Conservation (phyloP, 2,797 vertebrate species). For the Aplochiton taeniatus region DNA sequence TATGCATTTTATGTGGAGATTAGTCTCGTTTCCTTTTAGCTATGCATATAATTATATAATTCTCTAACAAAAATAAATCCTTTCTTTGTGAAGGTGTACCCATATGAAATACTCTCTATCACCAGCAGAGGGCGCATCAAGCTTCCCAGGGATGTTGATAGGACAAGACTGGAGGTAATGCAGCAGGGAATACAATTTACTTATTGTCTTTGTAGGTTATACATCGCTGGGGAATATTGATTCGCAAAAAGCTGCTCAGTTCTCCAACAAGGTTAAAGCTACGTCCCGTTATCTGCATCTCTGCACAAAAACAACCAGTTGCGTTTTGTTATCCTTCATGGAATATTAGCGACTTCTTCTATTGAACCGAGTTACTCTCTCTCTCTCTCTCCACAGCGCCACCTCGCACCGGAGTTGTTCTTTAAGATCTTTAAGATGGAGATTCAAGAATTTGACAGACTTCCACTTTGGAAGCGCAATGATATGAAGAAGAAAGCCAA, state of each 20-base stretch:
- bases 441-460: conserved; percentile 89
- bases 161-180: conserved; percentile 92
- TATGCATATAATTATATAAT: conserved; percentile 10
- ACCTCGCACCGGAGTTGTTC: conserved; percentile 88
- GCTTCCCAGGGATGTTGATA: conserved; percentile 91
- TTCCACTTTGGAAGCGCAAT: conserved; percentile 97
- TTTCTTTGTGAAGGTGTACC: conserved; percentile 82
- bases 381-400: conserved; percentile 75
- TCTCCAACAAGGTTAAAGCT: too few species aligned
- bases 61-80: conserved; percentile 4
- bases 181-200: too few species aligned
- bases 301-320: too few species aligned
- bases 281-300: too few species aligned
- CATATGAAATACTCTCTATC: conserved; percentile 90
- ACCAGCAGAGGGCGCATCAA: conserved; percentile 86
- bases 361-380: not conserved
- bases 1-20: not conserved
- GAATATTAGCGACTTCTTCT: not conserved
- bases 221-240: too few species aligned
- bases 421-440: conserved; percentile 90
- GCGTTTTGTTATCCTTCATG: too few species aligned
- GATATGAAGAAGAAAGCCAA: conserved; percentile 93
- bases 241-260: too few species aligned
- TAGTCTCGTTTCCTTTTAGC: not conserved
- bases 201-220: too few species aligned